Evolutionary conservation across 2,113 vertebrate genomes (phyloP).

Genomic region (Ceyx melanurus): DNA sequence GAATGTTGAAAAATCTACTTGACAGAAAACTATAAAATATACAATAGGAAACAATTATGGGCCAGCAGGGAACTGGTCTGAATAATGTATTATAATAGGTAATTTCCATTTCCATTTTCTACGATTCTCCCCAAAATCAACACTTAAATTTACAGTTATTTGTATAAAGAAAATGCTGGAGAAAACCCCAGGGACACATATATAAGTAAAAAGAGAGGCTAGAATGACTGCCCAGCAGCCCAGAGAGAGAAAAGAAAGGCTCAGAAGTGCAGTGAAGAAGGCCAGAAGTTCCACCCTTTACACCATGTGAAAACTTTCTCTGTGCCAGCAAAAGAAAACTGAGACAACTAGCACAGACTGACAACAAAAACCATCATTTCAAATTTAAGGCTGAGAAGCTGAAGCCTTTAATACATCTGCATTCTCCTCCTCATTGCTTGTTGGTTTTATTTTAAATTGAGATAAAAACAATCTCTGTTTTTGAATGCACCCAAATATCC

Average conservation of each 20-base stretch:
- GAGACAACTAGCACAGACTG: not conserved
- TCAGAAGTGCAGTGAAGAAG: not conserved
- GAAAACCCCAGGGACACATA: conserved; percentile 54
- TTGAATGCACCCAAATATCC: not conserved
- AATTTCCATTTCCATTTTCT: conserved; percentile 64
- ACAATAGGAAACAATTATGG: conserved; percentile 63
- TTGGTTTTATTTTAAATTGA: not conserved
- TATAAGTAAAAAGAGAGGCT: conserved; percentile 43
- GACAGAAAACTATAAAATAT: conserved; percentile 56
- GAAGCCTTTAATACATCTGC: not conserved
- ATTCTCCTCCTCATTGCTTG: too few species aligned
- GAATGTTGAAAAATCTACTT: conserved; percentile 57
- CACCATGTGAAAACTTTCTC: conserved; percentile 13
- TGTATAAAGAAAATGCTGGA: conserved; percentile 56
- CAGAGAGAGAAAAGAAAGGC: conserved; percentile 32
- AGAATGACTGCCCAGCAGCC: conserved; percentile 47
- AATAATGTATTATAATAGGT: conserved; percentile 68
- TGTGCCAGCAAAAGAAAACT: conserved; percentile 7
- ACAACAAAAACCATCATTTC: not conserved
- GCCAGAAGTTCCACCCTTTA: conserved; percentile 36
- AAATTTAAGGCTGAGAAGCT: not conserved
- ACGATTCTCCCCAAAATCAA: conserved; percentile 65
- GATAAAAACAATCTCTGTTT: not conserved
- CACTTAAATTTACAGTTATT: conserved; percentile 65
- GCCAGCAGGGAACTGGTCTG: conserved; percentile 54